A percentile compares a stretch with the other conserved stretches of the same genome.
Conservation (phyloP, 2,797 vertebrate species). For the Mormyrops boulengeri region DNA sequence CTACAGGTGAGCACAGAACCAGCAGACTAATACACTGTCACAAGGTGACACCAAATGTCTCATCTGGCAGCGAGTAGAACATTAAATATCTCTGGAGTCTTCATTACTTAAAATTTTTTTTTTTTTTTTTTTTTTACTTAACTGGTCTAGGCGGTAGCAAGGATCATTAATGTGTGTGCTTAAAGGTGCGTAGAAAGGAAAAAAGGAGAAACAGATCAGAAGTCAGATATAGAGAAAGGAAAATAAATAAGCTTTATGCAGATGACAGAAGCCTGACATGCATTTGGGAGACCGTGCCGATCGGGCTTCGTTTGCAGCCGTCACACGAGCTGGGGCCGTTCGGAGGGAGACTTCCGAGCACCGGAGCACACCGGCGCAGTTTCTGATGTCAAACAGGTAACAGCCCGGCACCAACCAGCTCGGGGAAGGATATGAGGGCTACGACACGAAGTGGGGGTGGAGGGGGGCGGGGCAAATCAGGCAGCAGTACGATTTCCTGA, state of each 20-base stretch:
- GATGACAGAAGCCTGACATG: constrained; percentile 83
- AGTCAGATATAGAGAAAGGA: constrained; percentile 88
- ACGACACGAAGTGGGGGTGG: constrained; percentile 31
- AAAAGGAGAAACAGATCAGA: constrained; percentile 93
- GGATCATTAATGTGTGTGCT: constrained; percentile 99
- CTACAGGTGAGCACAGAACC: constrained; percentile 73
- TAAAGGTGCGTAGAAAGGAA: constrained; percentile 91
- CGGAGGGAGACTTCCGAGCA: background rate
- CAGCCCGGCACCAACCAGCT: background rate
- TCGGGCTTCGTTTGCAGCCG: constrained; percentile 47
- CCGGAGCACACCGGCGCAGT: too few species aligned
- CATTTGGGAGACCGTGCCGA: constrained; percentile 43
- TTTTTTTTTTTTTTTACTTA: constrained; percentile 80
- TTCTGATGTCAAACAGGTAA: background rate
- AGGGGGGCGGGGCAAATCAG: background rate
- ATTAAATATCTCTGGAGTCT: background rate
- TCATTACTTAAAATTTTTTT: background rate
- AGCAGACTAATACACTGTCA: constrained; percentile 67
- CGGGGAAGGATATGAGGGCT: constrained; percentile 33
- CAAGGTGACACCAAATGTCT: constrained; percentile 64
- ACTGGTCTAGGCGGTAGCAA: constrained; percentile 99
- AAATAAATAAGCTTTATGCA: constrained; percentile 82
- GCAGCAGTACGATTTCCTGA: background rate
- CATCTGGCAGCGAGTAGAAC: constrained; percentile 20
- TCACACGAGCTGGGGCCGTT: constrained; percentile 39